Evolutionary conservation across 2,113 vertebrate species (phyloP).

Genomic region (Plecturocebus donacophilus): DNA sequence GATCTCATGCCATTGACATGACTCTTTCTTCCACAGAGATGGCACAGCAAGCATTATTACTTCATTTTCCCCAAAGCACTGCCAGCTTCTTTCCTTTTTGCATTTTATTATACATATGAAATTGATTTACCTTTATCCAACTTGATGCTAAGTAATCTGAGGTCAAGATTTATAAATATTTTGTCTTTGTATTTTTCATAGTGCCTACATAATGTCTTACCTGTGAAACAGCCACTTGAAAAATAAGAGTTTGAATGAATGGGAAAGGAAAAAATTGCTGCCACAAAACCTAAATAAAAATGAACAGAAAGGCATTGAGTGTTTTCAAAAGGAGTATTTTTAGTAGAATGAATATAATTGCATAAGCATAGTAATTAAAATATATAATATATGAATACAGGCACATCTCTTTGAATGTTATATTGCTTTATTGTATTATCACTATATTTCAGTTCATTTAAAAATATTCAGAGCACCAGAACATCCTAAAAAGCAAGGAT

Average conservation of each 20-base stretch:
- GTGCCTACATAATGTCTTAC: background rate
- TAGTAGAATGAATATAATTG: background rate
- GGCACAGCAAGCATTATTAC: background rate
- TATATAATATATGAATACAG: background rate
- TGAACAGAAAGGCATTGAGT: background rate
- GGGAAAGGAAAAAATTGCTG: background rate
- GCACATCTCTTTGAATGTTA: background rate
- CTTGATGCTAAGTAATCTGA: background rate
- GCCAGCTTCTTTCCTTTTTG: background rate
- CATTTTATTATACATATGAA: background rate
- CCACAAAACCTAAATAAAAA: background rate
- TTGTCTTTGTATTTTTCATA: background rate
- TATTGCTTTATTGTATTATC: conserved; percentile 16
- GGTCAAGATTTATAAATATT: background rate
- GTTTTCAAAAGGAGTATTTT: background rate
- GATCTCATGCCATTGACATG: background rate
- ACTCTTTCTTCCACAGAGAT: background rate
- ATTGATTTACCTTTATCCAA: background rate
- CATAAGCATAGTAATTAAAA: background rate
- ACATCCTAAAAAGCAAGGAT: background rate
- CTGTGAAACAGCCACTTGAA: background rate
- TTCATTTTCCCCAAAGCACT: background rate
- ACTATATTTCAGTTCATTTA: background rate
- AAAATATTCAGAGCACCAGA: background rate
- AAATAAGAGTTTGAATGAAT: background rate